Evolutionary conservation across 2,797 vertebrate species (phyloP).

Genomic region (Harpagifer antarcticus): DNA sequence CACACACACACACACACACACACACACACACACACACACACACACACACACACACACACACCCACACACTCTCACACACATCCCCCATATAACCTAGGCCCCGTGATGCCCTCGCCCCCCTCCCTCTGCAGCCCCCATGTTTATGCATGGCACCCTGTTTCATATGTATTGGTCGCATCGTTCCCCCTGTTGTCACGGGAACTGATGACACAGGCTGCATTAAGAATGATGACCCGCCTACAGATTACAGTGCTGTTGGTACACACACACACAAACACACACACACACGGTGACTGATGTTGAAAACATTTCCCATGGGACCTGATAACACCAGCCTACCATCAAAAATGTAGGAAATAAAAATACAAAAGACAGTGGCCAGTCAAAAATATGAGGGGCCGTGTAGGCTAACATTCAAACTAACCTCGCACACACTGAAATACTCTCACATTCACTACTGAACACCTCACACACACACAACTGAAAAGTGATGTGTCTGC

Average conservation of each 20-base stretch:
- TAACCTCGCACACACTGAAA: too few species aligned
- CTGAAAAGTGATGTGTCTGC: too few species aligned
- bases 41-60: conserved; percentile 10
- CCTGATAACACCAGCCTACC: conserved; percentile 53
- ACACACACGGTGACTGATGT: conserved; percentile 52
- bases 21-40: too few species aligned
- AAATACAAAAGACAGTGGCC: conserved; percentile 48
- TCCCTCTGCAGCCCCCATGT: conserved; percentile 86
- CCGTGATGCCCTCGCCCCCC: conserved; percentile 71
- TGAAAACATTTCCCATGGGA: conserved; percentile 72
- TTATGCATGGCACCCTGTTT: conserved; percentile 99
- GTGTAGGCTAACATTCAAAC: too few species aligned
- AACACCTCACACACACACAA: too few species aligned
- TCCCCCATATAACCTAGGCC: conserved; percentile 90
- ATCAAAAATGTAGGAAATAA: conserved; percentile 53
- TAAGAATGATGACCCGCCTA: conserved; percentile 99
- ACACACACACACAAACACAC: conserved; percentile 45
- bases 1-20: conserved; percentile 9
- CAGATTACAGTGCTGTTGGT: conserved; percentile 90
- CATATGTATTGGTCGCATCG: conserved; percentile 98
- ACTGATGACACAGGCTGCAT: conserved; percentile 99
- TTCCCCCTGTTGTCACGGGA: conserved; percentile 98
- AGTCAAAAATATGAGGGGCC: conserved; percentile 24
- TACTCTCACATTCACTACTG: too few species aligned
- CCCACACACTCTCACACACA: conserved; percentile 42